phyloP scores from a whole-genome alignment of 2,113 vertebrate genomes.

The Geothlypis trichas region DNA sequence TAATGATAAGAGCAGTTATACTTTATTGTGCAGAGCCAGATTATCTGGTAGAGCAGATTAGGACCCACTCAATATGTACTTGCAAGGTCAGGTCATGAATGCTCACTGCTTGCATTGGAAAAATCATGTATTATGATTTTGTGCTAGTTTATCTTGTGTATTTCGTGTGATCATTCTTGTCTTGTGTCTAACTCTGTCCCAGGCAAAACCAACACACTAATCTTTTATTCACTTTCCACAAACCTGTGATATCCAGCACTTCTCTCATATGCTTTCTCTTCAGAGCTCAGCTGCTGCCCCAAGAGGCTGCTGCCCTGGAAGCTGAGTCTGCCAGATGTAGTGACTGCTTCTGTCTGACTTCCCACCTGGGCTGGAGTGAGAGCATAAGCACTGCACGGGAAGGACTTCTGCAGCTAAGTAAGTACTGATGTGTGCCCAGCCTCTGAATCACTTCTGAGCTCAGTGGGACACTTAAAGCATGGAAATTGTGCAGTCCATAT shows the following conservation, averaged over 20 bases:
- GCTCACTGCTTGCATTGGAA: background rate
- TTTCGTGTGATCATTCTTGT: background rate
- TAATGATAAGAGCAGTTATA: background rate
- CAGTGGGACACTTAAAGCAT: fast-evolving
- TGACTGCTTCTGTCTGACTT: background rate
- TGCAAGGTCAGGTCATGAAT: background rate
- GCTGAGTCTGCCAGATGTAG: background rate
- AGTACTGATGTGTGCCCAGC: background rate
- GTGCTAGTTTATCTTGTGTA: background rate
- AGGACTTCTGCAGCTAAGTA: background rate
- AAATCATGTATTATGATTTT: background rate
- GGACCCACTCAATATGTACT: background rate
- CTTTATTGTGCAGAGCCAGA: background rate
- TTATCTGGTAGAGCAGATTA: background rate
- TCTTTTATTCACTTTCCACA: background rate
- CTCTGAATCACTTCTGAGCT: background rate
- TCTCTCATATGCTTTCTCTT: background rate
- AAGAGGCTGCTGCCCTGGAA: background rate
- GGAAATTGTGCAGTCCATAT: background rate
- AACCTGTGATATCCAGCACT: background rate
- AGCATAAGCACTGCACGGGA: background rate
- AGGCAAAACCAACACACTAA: background rate
- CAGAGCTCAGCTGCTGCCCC: background rate
- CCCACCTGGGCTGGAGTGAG: background rate
- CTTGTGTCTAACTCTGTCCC: background rate